These are phyloP conservation scores for Eulemur albifrons DNA, from an alignment of 2,797 vertebrate genomes.

Conservation along the genomic window DNA sequence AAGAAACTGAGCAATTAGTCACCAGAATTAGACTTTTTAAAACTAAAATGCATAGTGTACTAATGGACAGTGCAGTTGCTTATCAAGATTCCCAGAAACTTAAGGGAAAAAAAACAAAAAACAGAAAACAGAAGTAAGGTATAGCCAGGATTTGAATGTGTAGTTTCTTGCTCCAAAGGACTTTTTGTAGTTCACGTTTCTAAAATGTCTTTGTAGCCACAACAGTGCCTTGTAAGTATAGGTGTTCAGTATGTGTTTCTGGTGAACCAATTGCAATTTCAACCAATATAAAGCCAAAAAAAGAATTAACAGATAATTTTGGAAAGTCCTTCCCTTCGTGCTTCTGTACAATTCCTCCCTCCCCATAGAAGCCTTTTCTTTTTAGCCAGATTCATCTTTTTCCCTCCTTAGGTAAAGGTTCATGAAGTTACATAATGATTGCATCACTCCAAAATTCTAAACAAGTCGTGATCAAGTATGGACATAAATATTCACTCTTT, in stretches of 20 bases:
- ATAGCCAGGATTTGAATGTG: background rate
- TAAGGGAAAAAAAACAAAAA: background rate
- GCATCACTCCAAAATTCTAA: background rate
- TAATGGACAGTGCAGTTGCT: background rate
- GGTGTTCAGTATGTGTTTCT: background rate
- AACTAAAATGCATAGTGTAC: background rate
- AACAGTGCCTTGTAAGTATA: background rate
- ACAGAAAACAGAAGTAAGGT: background rate
- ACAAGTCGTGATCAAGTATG: background rate
- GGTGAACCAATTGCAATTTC: background rate
- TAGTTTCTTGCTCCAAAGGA: background rate
- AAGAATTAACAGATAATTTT: background rate
- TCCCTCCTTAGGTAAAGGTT: background rate
- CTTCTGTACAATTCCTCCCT: background rate
- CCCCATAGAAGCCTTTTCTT: background rate
- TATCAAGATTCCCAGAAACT: background rate
- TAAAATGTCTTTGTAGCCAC: background rate
- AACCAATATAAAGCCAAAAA: background rate
- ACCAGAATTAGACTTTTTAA: background rate
- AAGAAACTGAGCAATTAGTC: background rate
- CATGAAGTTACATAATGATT: background rate
- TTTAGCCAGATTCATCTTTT: conserved; percentile 22
- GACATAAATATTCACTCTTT: background rate
- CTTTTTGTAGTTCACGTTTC: conserved; percentile 32
- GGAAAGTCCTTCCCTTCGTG: conserved; percentile 1